Conservation (phyloP, 2,113 vertebrate genomes). For the Larimichthys crocea region DNA sequence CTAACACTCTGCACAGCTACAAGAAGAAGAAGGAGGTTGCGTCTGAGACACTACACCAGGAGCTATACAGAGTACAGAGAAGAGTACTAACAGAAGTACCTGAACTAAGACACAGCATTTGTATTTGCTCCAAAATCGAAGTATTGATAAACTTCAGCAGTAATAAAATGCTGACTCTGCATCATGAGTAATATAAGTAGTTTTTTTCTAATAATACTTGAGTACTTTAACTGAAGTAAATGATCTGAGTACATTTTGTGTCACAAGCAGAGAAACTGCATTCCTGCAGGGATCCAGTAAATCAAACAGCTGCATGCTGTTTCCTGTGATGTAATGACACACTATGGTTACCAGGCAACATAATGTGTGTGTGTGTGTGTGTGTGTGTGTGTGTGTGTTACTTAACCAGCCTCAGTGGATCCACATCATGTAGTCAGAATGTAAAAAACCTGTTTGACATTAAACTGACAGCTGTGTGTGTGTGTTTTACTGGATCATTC, state of each 20-base stretch:
- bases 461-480: background rate
- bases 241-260: background rate
- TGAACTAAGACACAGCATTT: too few species aligned
- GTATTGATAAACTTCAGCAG: too few species aligned
- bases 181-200: too few species aligned
- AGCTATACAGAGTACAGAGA: too few species aligned
- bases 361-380: constrained; percentile 4
- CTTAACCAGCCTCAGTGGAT: constrained; percentile 13
- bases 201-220: background rate
- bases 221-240: background rate
- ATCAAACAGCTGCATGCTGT: constrained; percentile 19
- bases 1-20: too few species aligned
- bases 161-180: too few species aligned
- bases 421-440: constrained; percentile 7
- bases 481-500: background rate
- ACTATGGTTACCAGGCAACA: constrained; percentile 20
- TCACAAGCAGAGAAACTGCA: background rate
- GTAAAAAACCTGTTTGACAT: constrained; percentile 7
- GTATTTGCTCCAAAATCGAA: too few species aligned
- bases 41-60: too few species aligned
- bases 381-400: constrained; percentile 2
- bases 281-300: background rate
- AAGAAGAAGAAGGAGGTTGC: too few species aligned
- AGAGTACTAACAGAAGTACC: too few species aligned
- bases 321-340: constrained; percentile 14